phyloP scores from a whole-genome alignment of 2,797 vertebrate species.

The Helarctos malayanus region DNA sequence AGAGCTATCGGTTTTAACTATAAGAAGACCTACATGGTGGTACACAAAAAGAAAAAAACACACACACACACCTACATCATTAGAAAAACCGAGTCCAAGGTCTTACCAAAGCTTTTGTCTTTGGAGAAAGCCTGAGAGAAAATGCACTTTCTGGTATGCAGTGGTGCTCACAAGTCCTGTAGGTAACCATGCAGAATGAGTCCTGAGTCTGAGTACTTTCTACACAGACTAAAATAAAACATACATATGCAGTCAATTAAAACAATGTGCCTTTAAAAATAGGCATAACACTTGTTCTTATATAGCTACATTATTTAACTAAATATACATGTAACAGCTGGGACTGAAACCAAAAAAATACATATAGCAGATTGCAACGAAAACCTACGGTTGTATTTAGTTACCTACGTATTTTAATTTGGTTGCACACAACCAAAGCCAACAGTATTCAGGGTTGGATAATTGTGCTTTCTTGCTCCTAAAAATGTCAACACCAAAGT shows the following conservation, averaged over 20 bases:
- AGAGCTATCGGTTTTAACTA: neutral
- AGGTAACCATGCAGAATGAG: neutral
- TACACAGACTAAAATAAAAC: slow-evolving; percentile 40
- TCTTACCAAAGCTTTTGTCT: neutral
- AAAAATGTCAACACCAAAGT: slow-evolving; percentile 59
- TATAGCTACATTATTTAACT: slow-evolving; percentile 72
- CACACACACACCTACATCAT: neutral
- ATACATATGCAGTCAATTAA: slow-evolving; percentile 45
- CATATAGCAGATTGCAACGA: slow-evolving; percentile 63
- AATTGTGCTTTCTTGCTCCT: slow-evolving; percentile 55
- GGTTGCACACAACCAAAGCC: slow-evolving; percentile 28
- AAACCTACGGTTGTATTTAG: slow-evolving; percentile 69
- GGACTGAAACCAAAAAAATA: slow-evolving; percentile 58
- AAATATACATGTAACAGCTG: slow-evolving; percentile 77
- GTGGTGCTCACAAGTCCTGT: neutral
- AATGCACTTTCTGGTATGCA: neutral
- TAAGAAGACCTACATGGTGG: neutral
- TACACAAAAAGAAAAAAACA: neutral
- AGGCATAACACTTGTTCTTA: slow-evolving; percentile 70
- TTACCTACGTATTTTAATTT: slow-evolving; percentile 74
- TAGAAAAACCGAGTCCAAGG: slow-evolving; percentile 7
- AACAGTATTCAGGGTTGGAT: slow-evolving; percentile 49
- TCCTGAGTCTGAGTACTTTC: neutral
- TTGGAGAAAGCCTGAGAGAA: neutral
- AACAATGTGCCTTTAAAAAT: slow-evolving; percentile 77